Conservation (phyloP, 2,888 invertebrate species). For the Brachylomia viminalis region DNA sequence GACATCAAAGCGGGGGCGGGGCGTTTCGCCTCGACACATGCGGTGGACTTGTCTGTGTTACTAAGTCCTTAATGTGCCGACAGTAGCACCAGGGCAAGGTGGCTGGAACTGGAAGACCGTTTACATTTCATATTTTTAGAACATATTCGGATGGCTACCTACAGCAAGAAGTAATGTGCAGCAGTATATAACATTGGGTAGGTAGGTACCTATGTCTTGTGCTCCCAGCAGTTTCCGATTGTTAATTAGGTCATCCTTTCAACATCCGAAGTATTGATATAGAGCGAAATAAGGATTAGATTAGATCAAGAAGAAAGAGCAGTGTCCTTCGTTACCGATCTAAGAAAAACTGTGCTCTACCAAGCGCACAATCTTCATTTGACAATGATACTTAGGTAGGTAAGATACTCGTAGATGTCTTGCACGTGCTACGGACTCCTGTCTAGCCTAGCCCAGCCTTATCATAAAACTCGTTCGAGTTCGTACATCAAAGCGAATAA, state of each 20-base stretch:
- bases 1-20: constrained; percentile 57
- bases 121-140: background rate
- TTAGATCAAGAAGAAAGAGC: too few species aligned
- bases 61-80: constrained; percentile 18
- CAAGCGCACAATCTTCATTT: background rate
- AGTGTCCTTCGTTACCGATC: too few species aligned
- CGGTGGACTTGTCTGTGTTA: constrained; percentile 38
- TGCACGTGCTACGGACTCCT: too few species aligned
- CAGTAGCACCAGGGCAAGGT: background rate
- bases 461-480: background rate
- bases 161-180: background rate
- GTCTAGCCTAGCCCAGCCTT: too few species aligned
- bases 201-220: background rate
- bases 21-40: constrained; percentile 57
- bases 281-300: too few species aligned
- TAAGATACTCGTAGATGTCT: background rate
- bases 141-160: background rate
- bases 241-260: background rate
- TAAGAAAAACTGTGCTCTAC: background rate
- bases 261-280: background rate
- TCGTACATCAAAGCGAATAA: constrained; percentile 6
- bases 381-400: background rate
- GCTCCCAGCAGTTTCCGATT: background rate
- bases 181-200: background rate
- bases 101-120: too few species aligned